phyloP scores from a whole-genome alignment of 2,797 vertebrate species.

The Thamnophis elegans region DNA sequence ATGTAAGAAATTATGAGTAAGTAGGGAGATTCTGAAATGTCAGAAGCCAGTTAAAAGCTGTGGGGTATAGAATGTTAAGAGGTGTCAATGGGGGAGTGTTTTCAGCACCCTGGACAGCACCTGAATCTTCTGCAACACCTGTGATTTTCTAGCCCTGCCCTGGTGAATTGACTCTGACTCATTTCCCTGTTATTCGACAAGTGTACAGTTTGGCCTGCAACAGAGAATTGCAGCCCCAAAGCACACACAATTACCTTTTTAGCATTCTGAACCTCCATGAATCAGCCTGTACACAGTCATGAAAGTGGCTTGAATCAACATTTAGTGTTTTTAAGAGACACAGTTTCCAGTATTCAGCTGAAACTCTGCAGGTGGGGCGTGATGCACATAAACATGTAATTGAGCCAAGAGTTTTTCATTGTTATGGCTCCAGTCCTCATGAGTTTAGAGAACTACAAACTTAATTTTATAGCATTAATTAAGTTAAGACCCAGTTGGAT shows the following conservation, averaged over 20 bases:
- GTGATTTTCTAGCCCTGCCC: neutral
- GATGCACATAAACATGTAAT: neutral
- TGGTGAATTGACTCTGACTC: neutral
- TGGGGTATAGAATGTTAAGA: neutral
- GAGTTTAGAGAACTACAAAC: neutral
- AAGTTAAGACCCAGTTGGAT: neutral
- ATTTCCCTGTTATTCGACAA: neutral
- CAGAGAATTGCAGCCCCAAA: neutral
- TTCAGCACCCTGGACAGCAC: neutral
- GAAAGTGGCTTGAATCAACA: neutral
- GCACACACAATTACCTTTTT: neutral
- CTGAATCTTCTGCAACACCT: neutral
- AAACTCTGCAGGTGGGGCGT: neutral
- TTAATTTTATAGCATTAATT: neutral
- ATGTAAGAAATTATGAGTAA: neutral
- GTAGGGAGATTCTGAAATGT: neutral
- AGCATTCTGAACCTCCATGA: neutral
- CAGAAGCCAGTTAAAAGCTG: neutral
- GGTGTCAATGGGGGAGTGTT: neutral
- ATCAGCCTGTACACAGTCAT: neutral
- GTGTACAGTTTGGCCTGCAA: neutral
- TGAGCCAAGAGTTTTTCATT: neutral
- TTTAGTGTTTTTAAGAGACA: neutral
- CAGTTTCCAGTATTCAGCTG: neutral
- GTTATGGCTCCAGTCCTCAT: neutral